Evolutionary conservation across 2,888 invertebrate genomes (phyloP).

Genomic region (Linnaemya vulpina): DNA sequence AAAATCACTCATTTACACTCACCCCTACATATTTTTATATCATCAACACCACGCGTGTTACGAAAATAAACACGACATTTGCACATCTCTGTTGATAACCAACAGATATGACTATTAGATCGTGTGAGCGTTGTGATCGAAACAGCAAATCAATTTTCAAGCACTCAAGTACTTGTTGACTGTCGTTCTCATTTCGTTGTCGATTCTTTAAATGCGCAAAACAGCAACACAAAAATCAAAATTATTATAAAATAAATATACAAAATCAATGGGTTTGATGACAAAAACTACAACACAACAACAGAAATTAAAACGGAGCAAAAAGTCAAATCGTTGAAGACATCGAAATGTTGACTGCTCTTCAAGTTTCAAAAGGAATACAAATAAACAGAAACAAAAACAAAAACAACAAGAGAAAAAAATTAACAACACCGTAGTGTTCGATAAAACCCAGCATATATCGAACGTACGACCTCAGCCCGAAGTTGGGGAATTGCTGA

Average conservation of each 20-base stretch:
- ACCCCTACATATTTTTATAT: too few relatives aligned
- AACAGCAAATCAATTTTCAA: not conserved
- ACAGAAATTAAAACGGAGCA: not conserved
- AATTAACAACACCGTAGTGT: not conserved
- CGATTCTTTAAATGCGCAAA: not conserved
- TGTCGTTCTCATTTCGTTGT: not conserved
- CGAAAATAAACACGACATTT: too few relatives aligned
- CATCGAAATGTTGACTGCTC: not conserved
- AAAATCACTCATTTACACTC: too few relatives aligned
- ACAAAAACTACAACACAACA: not conserved
- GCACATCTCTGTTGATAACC: too few relatives aligned
- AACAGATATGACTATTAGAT: too few relatives aligned
- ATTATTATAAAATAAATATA: constrained; percentile 4
- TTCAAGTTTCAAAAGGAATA: not conserved
- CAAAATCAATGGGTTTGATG: not conserved
- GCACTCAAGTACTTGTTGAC: not conserved
- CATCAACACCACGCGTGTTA: too few relatives aligned
- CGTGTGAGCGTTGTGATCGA: not conserved
- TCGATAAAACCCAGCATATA: not conserved
- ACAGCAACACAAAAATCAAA: not conserved
- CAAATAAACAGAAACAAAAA: not conserved
- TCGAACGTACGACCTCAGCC: not conserved
- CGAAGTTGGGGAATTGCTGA: not conserved
- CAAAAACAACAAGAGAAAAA: not conserved
- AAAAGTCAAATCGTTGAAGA: not conserved